Percentiles rank a stretch among this genome's conserved stretches.
phyloP scores from a whole-genome alignment of 23 tunicate genomes.

The Oikopleura vanhoeffeni region DNA sequence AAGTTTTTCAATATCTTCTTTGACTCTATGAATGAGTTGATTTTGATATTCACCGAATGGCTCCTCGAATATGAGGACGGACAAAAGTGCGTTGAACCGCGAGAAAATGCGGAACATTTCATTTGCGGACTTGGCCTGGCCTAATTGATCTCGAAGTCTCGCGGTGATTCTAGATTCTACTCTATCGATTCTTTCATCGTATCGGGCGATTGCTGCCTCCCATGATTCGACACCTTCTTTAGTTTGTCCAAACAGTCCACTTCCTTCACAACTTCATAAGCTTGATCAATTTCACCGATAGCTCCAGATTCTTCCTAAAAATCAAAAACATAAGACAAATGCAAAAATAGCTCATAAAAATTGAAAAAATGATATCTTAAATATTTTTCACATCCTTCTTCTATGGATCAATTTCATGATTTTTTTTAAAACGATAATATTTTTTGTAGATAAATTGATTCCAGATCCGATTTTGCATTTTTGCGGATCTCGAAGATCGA shows the following conservation, averaged over 20 bases:
- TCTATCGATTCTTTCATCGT: constrained; percentile 80
- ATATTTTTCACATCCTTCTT: not conserved
- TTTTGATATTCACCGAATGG: constrained; percentile 88
- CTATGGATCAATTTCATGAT: not conserved
- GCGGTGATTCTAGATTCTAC: constrained; percentile 84
- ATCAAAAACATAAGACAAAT: not conserved
- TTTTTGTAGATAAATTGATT: too few relatives aligned
- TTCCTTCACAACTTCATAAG: constrained; percentile 77
- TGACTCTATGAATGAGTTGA: constrained; percentile 81
- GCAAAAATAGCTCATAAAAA: not conserved
- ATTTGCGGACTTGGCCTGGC: constrained; percentile 79
- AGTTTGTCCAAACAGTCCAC: constrained; percentile 64
- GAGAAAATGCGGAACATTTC: constrained; percentile 95
- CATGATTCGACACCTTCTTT: constrained; percentile 80
- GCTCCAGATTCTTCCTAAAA: constrained; percentile 72
- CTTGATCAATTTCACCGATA: constrained; percentile 75
- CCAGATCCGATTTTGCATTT: too few relatives aligned
- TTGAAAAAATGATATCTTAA: not conserved
- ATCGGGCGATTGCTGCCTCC: constrained; percentile 68
- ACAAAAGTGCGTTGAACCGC: constrained; percentile 93
- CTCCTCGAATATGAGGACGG: constrained; percentile 87
- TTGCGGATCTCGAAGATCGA: too few relatives aligned
- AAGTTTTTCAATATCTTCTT: constrained; percentile 74
- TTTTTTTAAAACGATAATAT: too few relatives aligned
- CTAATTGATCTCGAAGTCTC: constrained; percentile 68